Evolutionary conservation across 2,888 invertebrate species (phyloP).

Genomic region (Caenorhabditis becei): DNA sequence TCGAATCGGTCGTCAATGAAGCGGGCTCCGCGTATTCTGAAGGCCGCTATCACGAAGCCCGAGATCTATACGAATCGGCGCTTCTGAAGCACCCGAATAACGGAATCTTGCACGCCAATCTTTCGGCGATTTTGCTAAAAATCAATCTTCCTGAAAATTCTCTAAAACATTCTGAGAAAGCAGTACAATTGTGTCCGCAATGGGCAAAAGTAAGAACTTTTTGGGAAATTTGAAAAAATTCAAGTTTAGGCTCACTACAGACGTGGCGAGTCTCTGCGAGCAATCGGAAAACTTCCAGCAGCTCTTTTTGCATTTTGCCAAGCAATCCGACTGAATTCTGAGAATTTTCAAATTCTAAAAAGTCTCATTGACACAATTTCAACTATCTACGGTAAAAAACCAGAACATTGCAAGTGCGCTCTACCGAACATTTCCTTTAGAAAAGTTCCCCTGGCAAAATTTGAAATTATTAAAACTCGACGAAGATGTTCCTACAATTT

Average conservation of each 20-base stretch:
- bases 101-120: conserved; percentile 66
- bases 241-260: conserved; percentile 50
- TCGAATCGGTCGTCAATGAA: conserved; percentile 54
- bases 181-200: conserved; percentile 58
- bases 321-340: conserved; percentile 40
- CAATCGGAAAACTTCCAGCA: neutral
- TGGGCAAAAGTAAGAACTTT: conserved; percentile 61
- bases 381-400: neutral
- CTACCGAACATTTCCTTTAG: conserved; percentile 12
- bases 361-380: conserved; percentile 19
- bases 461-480: conserved; percentile 53
- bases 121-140: conserved; percentile 65
- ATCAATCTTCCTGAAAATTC: conserved; percentile 37
- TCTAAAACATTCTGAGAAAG: conserved; percentile 57
- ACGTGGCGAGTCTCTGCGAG: conserved; percentile 34
- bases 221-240: neutral
- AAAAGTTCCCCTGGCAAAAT: conserved; percentile 51
- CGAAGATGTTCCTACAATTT: conserved; percentile 47
- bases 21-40: conserved; percentile 68
- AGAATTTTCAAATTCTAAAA: conserved; percentile 40
- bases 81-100: conserved; percentile 56
- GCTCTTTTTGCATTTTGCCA: conserved; percentile 32
- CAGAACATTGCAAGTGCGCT: neutral
- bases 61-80: conserved; percentile 55
- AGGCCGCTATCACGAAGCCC: conserved; percentile 59